These are phyloP conservation scores for Tinea trinotella DNA, from an alignment of 2,888 invertebrate genomes.

Conservation along the genomic window DNA sequence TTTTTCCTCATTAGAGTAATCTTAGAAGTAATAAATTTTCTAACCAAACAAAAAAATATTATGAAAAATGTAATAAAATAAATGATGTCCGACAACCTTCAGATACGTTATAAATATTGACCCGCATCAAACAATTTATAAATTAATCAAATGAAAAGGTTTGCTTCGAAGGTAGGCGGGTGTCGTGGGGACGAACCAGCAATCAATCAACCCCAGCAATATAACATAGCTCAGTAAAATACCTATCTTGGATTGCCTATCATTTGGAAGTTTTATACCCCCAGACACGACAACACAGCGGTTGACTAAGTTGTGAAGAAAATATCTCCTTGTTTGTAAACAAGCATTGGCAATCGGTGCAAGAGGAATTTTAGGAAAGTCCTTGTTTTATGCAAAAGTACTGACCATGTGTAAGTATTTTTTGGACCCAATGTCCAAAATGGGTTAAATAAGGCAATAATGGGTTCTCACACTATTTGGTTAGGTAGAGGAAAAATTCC, in stretches of 20 bases:
- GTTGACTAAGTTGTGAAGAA: too few relatives aligned
- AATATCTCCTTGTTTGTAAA: too few relatives aligned
- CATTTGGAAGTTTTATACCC: not conserved
- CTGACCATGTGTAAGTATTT: too few relatives aligned
- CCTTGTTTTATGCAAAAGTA: too few relatives aligned
- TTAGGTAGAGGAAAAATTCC: too few relatives aligned
- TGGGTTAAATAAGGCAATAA: too few relatives aligned
- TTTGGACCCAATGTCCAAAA: too few relatives aligned
- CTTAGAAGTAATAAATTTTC: too few relatives aligned
- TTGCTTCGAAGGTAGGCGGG: not conserved
- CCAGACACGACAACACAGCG: not conserved
- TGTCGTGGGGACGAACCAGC: constrained; percentile 2
- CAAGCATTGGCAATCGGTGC: too few relatives aligned
- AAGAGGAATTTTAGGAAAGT: too few relatives aligned
- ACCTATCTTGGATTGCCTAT: not conserved
- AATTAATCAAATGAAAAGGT: constrained; percentile 12
- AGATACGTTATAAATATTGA: not conserved
- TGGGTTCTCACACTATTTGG: too few relatives aligned
- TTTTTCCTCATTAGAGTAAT: too few relatives aligned
- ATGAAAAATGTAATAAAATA: not conserved
- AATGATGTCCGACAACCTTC: not conserved
- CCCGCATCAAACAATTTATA: constrained; percentile 6
- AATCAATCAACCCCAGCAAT: constrained; percentile 13
- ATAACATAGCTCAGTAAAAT: not conserved
- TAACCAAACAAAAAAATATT: not conserved